A percentile compares a stretch with the other conserved stretches of the same genome.
phyloP scores from a whole-genome alignment of 1,140 invertebrate species.

The Bombus sylvicola region DNA sequence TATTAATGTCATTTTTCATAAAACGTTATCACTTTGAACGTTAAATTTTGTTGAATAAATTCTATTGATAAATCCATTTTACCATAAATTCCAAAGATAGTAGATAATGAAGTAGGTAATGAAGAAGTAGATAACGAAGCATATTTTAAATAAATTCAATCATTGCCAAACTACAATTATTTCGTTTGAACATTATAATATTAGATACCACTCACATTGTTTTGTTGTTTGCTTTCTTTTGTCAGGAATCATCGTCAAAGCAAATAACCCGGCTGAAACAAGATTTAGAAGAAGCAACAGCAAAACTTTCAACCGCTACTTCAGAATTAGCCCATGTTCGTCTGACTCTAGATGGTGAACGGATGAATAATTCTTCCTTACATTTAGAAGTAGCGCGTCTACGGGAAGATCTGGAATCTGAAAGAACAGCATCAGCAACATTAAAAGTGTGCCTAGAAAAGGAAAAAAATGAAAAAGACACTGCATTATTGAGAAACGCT shows the following conservation, averaged over 20 bases:
- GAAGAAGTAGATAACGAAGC: neutral
- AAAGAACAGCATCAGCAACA: conserved; percentile 70
- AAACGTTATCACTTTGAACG: no score
- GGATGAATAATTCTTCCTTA: conserved; percentile 73
- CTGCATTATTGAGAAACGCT: conserved; percentile 90
- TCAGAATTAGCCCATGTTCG: conserved; percentile 74
- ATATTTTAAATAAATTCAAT: neutral
- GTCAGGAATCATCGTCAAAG: conserved; percentile 77
- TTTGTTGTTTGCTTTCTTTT: conserved; percentile 40
- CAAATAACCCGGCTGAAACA: conserved; percentile 80
- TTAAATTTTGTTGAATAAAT: no score
- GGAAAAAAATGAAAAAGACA: conserved; percentile 89
- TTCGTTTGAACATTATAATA: neutral
- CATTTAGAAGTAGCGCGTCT: conserved; percentile 74
- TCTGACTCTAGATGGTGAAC: conserved; percentile 72
- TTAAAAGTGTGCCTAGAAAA: conserved; percentile 76
- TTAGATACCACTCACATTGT: conserved; percentile 3
- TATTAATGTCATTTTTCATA: no score
- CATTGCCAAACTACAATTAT: conserved; percentile 1
- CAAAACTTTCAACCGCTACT: conserved; percentile 61
- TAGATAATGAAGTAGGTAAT: no score
- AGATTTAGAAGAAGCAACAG: conserved; percentile 77
- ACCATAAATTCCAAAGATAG: conserved; percentile 30
- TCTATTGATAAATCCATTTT: neutral
- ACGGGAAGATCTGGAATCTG: conserved; percentile 72